Evolutionary conservation across 2,888 invertebrate genomes (phyloP), one percentile per base, ranked within the genome.

Genomic region (Chrysina gloriosa): DNA sequence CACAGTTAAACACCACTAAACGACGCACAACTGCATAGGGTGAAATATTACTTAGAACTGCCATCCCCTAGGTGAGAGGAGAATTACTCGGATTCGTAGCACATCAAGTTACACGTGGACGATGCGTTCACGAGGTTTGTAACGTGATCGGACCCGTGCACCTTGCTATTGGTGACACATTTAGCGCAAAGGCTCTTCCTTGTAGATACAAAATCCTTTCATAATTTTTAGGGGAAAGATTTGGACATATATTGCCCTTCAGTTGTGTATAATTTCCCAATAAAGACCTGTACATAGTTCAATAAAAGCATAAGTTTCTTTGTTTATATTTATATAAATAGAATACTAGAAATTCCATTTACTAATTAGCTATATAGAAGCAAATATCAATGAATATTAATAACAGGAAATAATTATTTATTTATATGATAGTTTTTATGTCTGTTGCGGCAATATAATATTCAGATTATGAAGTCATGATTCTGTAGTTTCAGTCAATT

Each of bases 41-140:
- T 83, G 83, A 79, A 84, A 83, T 81, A 82, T 80, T 82, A 75
- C 63, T 79, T 74, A 54, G 74, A 73, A 72, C 76, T 80, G 66
- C 77, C 69, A 66, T 77, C 72, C 76, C 71, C 73, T 76, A 75
- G 75, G 75, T 71, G 72, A 81, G 79, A 78, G 86, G 84, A 83
- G 58, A 47, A 66, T 34, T 34, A 34, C 65, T 42, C 39, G 85
- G 84, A 82, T 76, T 81, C 80, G 80, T 80, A 81, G 76, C 84
- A 82, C 81, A 75, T 72, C 77, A 81, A 78, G 80, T 79, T 80
- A 83, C 84, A 86, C 85, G 83, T 80, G 81, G 78, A 74, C 73
- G 70, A 70, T 69, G 61, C 69, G 71, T 76, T 81, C 84, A 83
- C 81, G 82, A 76, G 78, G 73, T 70, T 34, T 27, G 70, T 75